Conservation (phyloP, 2,888 invertebrate species). For the Rhagophthalmus giganteus region DNA sequence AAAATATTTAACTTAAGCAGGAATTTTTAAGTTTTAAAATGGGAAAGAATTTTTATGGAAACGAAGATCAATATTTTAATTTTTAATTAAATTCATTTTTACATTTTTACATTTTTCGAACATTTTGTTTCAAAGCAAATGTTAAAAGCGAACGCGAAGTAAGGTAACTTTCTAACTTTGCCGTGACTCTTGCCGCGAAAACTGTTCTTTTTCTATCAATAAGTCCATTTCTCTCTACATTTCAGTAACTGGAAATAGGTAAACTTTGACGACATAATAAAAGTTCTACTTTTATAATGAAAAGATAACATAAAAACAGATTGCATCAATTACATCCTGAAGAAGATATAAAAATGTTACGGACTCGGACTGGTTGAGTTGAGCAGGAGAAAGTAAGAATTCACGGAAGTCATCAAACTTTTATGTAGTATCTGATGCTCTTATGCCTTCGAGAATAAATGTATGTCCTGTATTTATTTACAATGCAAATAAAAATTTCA, state of each 20-base stretch:
- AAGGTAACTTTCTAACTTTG: not conserved
- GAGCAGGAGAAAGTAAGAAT: conserved; percentile 20
- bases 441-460: conserved; percentile 27
- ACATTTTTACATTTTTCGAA: not conserved
- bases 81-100: conserved; percentile 35
- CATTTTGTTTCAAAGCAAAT: not conserved
- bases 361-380: conserved; percentile 13
- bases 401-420: conserved; percentile 27
- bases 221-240: conserved; percentile 1
- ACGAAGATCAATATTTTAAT: conserved; percentile 34
- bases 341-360: conserved; percentile 21
- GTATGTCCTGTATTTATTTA: conserved; percentile 24
- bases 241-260: conserved; percentile 5
- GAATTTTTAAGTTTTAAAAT: not conserved
- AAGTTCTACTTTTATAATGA: conserved; percentile 15
- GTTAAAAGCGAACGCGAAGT: not conserved
- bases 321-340: conserved; percentile 15
- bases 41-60: conserved; percentile 28
- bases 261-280: conserved; percentile 6
- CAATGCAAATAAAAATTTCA: conserved; percentile 21
- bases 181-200: no score
- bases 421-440: conserved; percentile 25
- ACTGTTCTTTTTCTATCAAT: conserved; percentile 3
- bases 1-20: no score
- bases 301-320: conserved; percentile 18